A percentile compares a stretch with the other conserved stretches of the same genome.
Conservation (phyloP, 37 sponge, comb jelly and placozoan genomes). For the Diacarnus erythraeanus region DNA sequence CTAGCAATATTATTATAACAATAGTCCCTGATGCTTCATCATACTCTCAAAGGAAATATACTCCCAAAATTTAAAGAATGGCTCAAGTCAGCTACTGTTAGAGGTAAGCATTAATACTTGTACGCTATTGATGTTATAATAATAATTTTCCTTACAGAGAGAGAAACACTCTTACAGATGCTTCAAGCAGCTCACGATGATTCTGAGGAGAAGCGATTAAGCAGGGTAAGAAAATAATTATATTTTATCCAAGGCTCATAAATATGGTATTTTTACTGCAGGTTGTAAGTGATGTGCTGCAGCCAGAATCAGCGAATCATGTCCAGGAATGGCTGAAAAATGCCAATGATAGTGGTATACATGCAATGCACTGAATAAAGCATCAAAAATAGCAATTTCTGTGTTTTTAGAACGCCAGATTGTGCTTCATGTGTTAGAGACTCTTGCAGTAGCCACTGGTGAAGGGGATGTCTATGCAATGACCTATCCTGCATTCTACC, state of each 20-base stretch:
- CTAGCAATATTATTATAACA: too few relatives aligned
- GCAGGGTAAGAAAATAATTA: constrained; percentile 15
- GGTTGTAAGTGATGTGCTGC: constrained; percentile 31
- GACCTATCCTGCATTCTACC: not conserved
- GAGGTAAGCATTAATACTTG: constrained; percentile 17
- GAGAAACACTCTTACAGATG: constrained; percentile 31
- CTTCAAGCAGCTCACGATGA: constrained; percentile 21
- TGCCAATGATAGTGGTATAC: constrained; percentile 28
- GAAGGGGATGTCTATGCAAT: not conserved
- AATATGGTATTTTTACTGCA: not conserved
- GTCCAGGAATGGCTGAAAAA: constrained; percentile 50
- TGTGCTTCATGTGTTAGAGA: constrained; percentile 37
- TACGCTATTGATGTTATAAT: not conserved
- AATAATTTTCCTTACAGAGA: constrained; percentile 13
- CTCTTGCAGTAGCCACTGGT: constrained; percentile 14
- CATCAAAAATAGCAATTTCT: too few relatives aligned
- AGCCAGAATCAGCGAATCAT: constrained; percentile 18
- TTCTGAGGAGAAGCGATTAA: constrained; percentile 28
- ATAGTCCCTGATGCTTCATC: constrained; percentile 16
- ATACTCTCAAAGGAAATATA: constrained; percentile 23
- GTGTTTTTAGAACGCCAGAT: constrained; percentile 32
- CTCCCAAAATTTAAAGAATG: constrained; percentile 44
- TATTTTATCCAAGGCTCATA: not conserved
- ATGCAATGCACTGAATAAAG: too few relatives aligned
- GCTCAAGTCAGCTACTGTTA: constrained; percentile 30